A percentile compares a stretch with the other conserved stretches of the same genome.
These are phyloP conservation scores for Lepidocolaptes lacrymiger DNA, from an alignment of 2,797 vertebrate genomes.

Conservation along the genomic window DNA sequence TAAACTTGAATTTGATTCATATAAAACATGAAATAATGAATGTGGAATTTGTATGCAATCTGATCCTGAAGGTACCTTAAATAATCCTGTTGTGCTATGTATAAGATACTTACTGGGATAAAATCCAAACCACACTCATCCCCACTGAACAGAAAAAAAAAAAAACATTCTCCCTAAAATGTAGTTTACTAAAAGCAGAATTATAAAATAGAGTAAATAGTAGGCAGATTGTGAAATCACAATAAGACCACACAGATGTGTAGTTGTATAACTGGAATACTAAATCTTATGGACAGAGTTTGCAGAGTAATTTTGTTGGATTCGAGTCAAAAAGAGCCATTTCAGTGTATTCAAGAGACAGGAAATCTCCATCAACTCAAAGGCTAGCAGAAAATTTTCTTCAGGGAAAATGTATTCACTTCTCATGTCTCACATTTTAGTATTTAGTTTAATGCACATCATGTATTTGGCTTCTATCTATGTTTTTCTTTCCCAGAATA, in stretches of 20 bases:
- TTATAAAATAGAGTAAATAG: not conserved
- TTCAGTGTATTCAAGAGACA: not conserved
- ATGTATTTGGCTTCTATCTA: slow-evolving; percentile 36
- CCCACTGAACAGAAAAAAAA: not conserved
- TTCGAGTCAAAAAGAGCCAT: not conserved
- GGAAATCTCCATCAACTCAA: not conserved
- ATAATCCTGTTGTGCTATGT: not conserved
- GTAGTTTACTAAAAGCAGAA: not conserved
- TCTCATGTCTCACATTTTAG: slow-evolving; percentile 36
- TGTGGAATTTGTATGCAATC: not conserved
- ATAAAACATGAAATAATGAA: not conserved
- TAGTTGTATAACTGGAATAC: not conserved
- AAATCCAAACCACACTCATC: not conserved
- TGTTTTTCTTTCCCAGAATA: slow-evolving; percentile 36
- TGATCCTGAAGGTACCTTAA: not conserved
- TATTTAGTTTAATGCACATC: slow-evolving; percentile 47
- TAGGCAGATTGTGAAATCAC: not conserved
- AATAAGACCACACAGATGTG: not conserved
- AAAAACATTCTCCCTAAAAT: not conserved
- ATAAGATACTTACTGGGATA: not conserved
- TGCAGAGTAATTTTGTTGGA: not conserved
- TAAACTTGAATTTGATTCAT: not conserved
- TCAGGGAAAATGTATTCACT: not conserved
- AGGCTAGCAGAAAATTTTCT: not conserved
- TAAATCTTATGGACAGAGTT: not conserved